Percentiles rank a stretch among this genome's conserved stretches.
Evolutionary conservation across 2,888 invertebrate genomes (phyloP).

Genomic region (Ophraella communa): DNA sequence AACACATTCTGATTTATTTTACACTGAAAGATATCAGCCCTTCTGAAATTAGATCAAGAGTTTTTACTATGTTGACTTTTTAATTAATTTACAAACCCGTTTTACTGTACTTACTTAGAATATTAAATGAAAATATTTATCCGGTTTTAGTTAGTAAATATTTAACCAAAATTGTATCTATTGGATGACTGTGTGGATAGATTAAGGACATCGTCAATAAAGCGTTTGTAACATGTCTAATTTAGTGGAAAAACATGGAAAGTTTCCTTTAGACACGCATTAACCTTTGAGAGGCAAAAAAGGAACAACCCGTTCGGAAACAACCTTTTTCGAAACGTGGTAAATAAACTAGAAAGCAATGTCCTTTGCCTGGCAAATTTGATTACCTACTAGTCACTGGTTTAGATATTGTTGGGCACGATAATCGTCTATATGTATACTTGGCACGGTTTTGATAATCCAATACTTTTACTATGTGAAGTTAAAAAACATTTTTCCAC

Average conservation of each 20-base stretch:
- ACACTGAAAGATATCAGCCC: no score
- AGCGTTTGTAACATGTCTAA: slow-evolving; percentile 54
- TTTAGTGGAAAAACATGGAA: slow-evolving; percentile 55
- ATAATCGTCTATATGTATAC: no score
- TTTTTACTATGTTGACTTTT: no score
- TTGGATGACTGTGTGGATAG: slow-evolving; percentile 20
- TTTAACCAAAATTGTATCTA: neutral
- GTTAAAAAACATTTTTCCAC: no score
- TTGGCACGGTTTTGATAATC: neutral
- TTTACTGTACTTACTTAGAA: no score
- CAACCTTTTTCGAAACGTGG: slow-evolving; percentile 44
- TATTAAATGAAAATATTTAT: neutral
- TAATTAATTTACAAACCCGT: no score
- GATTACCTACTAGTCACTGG: slow-evolving; percentile 56
- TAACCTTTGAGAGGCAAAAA: slow-evolving; percentile 58
- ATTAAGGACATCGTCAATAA: slow-evolving; percentile 50
- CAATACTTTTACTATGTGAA: no score
- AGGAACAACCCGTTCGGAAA: slow-evolving; percentile 56
- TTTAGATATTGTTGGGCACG: slow-evolving; percentile 52
- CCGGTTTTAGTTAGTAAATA: neutral
- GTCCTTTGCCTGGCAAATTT: slow-evolving; percentile 56
- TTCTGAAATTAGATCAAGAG: no score
- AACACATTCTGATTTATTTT: no score
- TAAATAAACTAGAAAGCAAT: slow-evolving; percentile 57
- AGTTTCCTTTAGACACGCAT: slow-evolving; percentile 59